phyloP scores from a whole-genome alignment of 2,797 vertebrate genomes.

The Rhynchotus rufescens region DNA sequence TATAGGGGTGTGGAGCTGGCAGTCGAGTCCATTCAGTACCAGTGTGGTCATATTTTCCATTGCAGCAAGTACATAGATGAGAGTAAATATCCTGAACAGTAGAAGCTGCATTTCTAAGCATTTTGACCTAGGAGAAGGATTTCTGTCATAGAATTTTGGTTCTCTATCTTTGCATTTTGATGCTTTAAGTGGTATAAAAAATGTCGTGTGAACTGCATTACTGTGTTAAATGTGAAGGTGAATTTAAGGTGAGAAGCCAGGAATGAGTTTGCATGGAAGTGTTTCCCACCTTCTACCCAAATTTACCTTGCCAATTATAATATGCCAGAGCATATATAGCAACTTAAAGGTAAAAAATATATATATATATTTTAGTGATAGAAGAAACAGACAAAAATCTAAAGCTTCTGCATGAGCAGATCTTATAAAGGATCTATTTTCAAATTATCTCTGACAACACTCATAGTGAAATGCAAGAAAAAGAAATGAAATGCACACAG shows the following conservation, averaged over 20 bases:
- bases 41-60: not conserved
- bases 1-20: not conserved
- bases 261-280: not conserved
- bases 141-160: not conserved
- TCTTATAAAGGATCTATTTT: not conserved
- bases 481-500: not conserved
- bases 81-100: not conserved
- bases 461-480: not conserved
- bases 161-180: not conserved
- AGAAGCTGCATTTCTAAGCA: not conserved
- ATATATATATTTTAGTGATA: not conserved
- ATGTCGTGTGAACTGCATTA: not conserved
- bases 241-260: not conserved
- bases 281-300: not conserved
- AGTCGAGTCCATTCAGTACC: not conserved
- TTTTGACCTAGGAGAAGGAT: not conserved
- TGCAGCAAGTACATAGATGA: not conserved
- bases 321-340: not conserved
- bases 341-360: not conserved
- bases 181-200: not conserved
- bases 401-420: not conserved
- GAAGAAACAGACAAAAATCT: not conserved
- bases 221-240: not conserved
- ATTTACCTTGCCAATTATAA: not conserved
- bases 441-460: not conserved